Evolutionary conservation across 1,140 invertebrate species (phyloP).

Genomic region (Zaprionus capensis): DNA sequence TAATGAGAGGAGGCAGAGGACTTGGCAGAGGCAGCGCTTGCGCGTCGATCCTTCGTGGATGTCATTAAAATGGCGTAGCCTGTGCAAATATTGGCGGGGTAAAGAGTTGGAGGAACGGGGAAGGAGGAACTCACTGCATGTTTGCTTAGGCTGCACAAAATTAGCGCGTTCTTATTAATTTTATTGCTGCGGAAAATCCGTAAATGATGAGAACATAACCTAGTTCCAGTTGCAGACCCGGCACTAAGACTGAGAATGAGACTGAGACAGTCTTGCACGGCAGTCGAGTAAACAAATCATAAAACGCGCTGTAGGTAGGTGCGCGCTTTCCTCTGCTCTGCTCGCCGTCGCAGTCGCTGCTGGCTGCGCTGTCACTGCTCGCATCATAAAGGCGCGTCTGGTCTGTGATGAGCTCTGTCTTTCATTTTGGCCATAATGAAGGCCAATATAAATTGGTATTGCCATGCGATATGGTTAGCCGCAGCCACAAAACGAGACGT

Average conservation of each 20-base stretch:
- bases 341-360: no score
- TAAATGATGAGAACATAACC: conserved; percentile 40
- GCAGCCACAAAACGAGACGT: conserved; percentile 57
- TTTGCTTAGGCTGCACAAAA: conserved; percentile 58
- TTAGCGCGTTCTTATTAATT: conserved; percentile 84
- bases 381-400: conserved; percentile 34
- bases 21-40: conserved; percentile 6
- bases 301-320: conserved; percentile 72
- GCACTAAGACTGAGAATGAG: conserved; percentile 14
- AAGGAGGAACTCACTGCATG: not conserved
- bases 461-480: conserved; percentile 53
- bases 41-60: conserved; percentile 18
- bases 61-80: conserved; percentile 64
- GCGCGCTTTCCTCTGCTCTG: conserved; percentile 3
- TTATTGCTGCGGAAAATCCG: conserved; percentile 80
- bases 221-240: conserved; percentile 21
- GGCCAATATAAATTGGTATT: conserved; percentile 52
- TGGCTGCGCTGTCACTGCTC: no score
- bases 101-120: conserved; percentile 54
- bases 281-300: conserved; percentile 78
- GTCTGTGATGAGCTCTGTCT: conserved; percentile 36
- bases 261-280: conserved; percentile 16
- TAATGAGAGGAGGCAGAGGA: conserved; percentile 41
- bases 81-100: conserved; percentile 72
- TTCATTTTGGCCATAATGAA: conserved; percentile 54